Evolutionary conservation across 2,888 invertebrate genomes (phyloP).

Genomic region (Zygogramma bicolorata): DNA sequence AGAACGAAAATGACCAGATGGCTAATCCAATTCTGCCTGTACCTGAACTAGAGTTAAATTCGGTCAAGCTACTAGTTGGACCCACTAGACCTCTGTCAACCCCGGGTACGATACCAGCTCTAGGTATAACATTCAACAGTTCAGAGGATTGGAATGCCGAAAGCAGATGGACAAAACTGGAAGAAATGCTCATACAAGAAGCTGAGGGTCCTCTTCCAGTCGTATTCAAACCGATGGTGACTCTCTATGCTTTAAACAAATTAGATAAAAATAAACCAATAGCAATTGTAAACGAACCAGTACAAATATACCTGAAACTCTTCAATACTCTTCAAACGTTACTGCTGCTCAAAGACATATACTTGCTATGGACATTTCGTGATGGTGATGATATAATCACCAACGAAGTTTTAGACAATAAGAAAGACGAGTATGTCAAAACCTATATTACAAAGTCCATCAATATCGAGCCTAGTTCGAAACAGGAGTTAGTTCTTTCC

Average conservation of each 20-base stretch:
- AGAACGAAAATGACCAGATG: conserved; percentile 58
- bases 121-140: conserved; percentile 66
- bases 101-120: conserved; percentile 71
- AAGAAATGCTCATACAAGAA: conserved; percentile 81
- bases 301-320: conserved; percentile 82
- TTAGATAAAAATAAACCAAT: conserved; percentile 76
- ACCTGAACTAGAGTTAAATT: conserved; percentile 78
- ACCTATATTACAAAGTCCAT: conserved; percentile 72
- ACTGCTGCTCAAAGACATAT: conserved; percentile 77
- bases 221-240: conserved; percentile 83
- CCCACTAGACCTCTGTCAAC: conserved; percentile 71
- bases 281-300: conserved; percentile 84
- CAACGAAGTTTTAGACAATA: conserved; percentile 63
- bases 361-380: conserved; percentile 79
- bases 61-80: conserved; percentile 78
- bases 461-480: conserved; percentile 71
- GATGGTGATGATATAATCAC: conserved; percentile 63
- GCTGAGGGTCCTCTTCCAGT: conserved; percentile 77
- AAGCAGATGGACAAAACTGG: conserved; percentile 78
- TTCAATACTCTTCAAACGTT: conserved; percentile 82
- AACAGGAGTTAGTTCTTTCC: conserved; percentile 76
- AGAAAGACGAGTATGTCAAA: conserved; percentile 67
- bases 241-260: conserved; percentile 77
- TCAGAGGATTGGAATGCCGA: conserved; percentile 54
- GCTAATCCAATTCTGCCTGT: conserved; percentile 74